Evolutionary conservation across 2,888 invertebrate species (phyloP), one percentile per base, ranked within the genome.

Genomic region (Podotricha telesiphe): DNA sequence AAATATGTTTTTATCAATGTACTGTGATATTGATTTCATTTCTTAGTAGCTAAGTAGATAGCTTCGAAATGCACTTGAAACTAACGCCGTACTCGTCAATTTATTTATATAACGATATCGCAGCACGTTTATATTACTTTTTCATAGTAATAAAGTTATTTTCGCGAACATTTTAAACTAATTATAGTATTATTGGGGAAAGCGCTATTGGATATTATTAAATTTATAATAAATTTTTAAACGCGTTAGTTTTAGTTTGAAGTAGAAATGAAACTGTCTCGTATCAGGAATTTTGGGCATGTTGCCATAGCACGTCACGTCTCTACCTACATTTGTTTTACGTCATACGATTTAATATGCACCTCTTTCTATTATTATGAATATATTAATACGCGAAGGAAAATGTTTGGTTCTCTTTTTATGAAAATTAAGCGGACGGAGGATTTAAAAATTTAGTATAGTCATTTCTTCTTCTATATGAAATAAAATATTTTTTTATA

Each of bases 301-400:
- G n/a, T 17, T 59, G 59, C 59, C 59, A 59, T 22, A 22, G 5
- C 20, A 1, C 59, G 47, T 62, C 62, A 48, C 34, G 34, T 37
- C 22, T 58, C 34, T 48, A 19, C 48, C 47, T 19, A 62, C 5
- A 62, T 62, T 62, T 62, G 62, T 62, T 62, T 62, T 62, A 62
- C 62, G 62, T 62, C 62, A 62, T 47, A 34, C n/a, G 8, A 62
- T 55, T 55, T 55, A 37, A 62, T 62, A 20, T 62, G 62, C 62
- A 48, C 28, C 48, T n/a, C n/a, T 28, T 22, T 45, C 22, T 45
- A 45, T 59, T 22, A 22, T 59, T 45, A 45, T n/a, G n/a, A 45
- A n/a, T 61, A 42, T 40, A 66, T 53, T 42, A n/a, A 42, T 42
- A 42, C 6, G 28, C 28, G 28, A 28, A 4, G 28, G 28, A 28